A percentile compares a stretch with the other conserved stretches of the same genome.
phyloP scores from a whole-genome alignment of 2,797 vertebrate species.

The Hylomyscus alleni region DNA sequence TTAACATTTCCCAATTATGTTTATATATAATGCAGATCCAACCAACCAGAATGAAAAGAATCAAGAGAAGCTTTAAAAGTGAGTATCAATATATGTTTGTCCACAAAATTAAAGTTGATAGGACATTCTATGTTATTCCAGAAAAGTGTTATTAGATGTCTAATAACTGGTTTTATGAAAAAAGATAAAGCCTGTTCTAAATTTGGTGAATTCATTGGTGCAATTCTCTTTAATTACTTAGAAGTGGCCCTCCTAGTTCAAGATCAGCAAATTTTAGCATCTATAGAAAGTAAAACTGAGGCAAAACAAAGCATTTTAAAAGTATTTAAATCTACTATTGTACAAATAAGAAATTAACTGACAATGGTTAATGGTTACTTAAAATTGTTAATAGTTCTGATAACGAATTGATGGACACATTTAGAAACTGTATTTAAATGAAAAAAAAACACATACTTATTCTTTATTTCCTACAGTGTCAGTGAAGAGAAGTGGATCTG shows the following conservation, averaged over 20 bases:
- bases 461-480: not conserved
- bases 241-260: not conserved
- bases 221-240: conserved; percentile 24
- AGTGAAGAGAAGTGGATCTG: not conserved
- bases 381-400: not conserved
- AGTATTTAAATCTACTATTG: not conserved
- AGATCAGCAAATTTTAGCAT: not conserved
- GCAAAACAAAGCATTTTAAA: not conserved
- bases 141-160: not conserved
- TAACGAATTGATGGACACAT: not conserved
- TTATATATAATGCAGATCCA: not conserved
- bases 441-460: not conserved
- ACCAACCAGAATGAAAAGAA: not conserved
- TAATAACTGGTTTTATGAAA: not conserved
- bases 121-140: not conserved
- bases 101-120: not conserved
- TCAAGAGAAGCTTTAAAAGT: not conserved
- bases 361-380: not conserved
- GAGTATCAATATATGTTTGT: not conserved
- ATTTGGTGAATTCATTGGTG: not conserved
- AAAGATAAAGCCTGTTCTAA: too few relatives aligned
- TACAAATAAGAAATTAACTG: not conserved
- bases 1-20: not conserved
- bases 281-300: not conserved
- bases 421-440: not conserved